These are phyloP conservation scores for Globodera rostochiensis DNA, from an alignment of 1,140 invertebrate genomes.

Conservation along the genomic window DNA sequence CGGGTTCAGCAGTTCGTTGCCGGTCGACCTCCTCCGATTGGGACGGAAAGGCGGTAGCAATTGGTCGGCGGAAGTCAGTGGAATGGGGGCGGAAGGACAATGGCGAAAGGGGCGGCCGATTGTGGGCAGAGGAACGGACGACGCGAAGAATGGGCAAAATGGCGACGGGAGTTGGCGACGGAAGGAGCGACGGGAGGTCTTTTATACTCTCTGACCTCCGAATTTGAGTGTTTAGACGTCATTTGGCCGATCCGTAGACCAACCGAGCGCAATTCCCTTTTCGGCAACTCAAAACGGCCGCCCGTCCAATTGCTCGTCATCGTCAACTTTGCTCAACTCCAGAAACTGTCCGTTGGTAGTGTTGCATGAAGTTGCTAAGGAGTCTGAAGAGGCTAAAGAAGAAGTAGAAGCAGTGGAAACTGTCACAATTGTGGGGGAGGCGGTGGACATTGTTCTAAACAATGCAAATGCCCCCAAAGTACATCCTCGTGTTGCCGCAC, in stretches of 20 bases:
- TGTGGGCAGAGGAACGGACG: slow-evolving; percentile 18
- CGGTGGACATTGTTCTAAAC: not conserved
- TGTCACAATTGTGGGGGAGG: not conserved
- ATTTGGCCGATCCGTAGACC: not conserved
- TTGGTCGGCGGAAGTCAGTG: slow-evolving; percentile 10
- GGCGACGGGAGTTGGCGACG: not conserved
- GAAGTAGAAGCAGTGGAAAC: not conserved
- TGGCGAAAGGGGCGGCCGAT: slow-evolving; percentile 17
- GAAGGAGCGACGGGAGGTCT: not conserved
- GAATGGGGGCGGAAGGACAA: not conserved
- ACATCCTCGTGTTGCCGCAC: slow-evolving; percentile 26
- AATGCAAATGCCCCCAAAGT: slow-evolving; percentile 11
- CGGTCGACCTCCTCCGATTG: slow-evolving; percentile 56
- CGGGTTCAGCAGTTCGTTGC: slow-evolving; percentile 60
- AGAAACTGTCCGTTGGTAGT: not conserved
- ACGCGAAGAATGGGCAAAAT: slow-evolving; percentile 13
- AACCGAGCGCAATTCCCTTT: not conserved
- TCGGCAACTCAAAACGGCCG: not conserved
- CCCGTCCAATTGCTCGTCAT: not conserved
- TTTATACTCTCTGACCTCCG: not conserved
- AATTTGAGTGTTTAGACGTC: not conserved
- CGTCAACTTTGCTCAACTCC: not conserved
- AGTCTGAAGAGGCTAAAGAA: not conserved
- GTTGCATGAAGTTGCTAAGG: not conserved
- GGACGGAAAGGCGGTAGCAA: not conserved